Evolutionary conservation across 2,888 invertebrate species (phyloP), one percentile per base, ranked within the genome.

Genomic region (Dynastes maya): DNA sequence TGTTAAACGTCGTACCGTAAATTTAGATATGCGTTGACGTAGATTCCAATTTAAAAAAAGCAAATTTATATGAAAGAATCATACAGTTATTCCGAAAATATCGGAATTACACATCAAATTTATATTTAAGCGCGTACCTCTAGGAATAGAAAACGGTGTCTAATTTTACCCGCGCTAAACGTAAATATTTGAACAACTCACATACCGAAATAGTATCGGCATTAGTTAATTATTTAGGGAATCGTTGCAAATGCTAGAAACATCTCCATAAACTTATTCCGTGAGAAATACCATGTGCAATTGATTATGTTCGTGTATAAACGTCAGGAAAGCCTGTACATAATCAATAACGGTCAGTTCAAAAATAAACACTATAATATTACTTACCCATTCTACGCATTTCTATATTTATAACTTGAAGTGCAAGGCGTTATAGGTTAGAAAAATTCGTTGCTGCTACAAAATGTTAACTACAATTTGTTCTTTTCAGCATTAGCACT

Each of bases 141-240:
- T 22, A 40, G 61, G 72, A 74, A 74, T 74, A 74, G 72, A 74
- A 63, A 22, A 13, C 8, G 22, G 61, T 13, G 45, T 55, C 61
- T 74, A 74, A 61, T 61, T 74, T 55, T 74, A 74, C 72, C 32
- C 61, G 37, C 32, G 45, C 61, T 61, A 27, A 45, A 32, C 72
- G 72, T 74, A 74, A 74, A 74, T 74, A 74, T 74, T 74, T 74
- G 72, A 74, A 74, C 72, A 74, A 74, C 72, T 74, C 72, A 74
- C 61, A 74, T 74, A 74, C 72, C 61, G 61, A 74, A 74, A 74
- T 74, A 74, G 72, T 61, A 74, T 74, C 49, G 72, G 61, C 40
- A 74, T 74, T 74, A 74, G 72, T 74, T 74, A 74, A 74, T 74
- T 74, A 74, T 74, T 74, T 74, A 74, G 72, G 55, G 40, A 74